Conservation (phyloP, 1,140 invertebrate genomes). For the Scaptomyza graminum region DNA sequence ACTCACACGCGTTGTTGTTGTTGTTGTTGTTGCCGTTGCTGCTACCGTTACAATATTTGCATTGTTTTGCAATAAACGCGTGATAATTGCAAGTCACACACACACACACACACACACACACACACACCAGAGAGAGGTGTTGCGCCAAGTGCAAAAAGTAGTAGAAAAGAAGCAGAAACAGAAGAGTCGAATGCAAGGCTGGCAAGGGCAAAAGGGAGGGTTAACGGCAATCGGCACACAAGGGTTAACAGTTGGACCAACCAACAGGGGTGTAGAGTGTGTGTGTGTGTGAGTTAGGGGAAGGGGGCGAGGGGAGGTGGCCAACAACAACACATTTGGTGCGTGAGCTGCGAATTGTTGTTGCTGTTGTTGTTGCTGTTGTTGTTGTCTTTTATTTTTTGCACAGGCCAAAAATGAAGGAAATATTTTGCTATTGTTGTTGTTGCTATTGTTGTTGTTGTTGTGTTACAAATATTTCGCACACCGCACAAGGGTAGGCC, state of each 20-base stretch:
- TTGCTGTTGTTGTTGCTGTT: slow-evolving; percentile 15
- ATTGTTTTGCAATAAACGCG: slow-evolving; percentile 79
- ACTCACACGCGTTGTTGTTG: slow-evolving; percentile 25
- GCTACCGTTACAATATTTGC: slow-evolving; percentile 63
- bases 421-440: slow-evolving; percentile 35
- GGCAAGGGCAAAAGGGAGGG: neutral
- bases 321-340: slow-evolving; percentile 3
- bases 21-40: slow-evolving; percentile 23
- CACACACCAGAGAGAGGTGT: slow-evolving; percentile 40
- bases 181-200: slow-evolving; percentile 16
- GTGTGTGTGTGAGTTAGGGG: too few species aligned
- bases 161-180: neutral
- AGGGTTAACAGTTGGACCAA: slow-evolving; percentile 30
- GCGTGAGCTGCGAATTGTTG: slow-evolving; percentile 32
- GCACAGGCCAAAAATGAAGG: slow-evolving; percentile 44
- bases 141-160: slow-evolving; percentile 43
- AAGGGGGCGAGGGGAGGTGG: neutral
- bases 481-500: neutral
- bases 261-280: neutral
- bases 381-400: slow-evolving; percentile 7
- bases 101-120: slow-evolving; percentile 21
- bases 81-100: slow-evolving; percentile 69
- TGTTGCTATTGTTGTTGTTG: slow-evolving; percentile 42
- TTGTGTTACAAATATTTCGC: slow-evolving; percentile 32
- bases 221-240: neutral